phyloP scores from a whole-genome alignment of 2,797 vertebrate species.

The Alosa sapidissima region DNA sequence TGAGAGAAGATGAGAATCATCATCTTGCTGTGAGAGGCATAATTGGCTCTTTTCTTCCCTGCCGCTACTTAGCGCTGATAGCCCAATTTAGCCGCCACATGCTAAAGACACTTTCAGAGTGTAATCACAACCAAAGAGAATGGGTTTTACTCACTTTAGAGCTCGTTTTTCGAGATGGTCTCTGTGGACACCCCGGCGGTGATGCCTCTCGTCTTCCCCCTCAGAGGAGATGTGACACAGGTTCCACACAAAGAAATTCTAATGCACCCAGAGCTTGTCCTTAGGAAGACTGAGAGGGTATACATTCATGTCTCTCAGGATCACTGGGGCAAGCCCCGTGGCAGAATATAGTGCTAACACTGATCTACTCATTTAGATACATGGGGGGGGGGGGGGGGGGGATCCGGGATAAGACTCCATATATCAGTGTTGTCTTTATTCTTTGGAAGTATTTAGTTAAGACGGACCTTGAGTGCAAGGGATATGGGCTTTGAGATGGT shows the following conservation, averaged over 20 bases:
- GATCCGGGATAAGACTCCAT: conserved; percentile 47
- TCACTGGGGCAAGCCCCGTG: neutral
- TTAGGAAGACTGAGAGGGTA: conserved; percentile 43
- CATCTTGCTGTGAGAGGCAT: conserved; percentile 62
- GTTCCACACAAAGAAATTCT: conserved; percentile 12
- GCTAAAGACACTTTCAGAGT: conserved; percentile 62
- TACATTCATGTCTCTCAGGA: conserved; percentile 32
- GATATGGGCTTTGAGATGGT: conserved; percentile 54
- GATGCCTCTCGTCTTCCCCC: conserved; percentile 43
- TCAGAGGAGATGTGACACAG: neutral
- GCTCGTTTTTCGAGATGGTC: conserved; percentile 52
- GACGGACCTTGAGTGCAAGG: conserved; percentile 36
- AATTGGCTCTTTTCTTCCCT: conserved; percentile 61
- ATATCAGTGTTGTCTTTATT: conserved; percentile 32
- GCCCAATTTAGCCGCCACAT: conserved; percentile 62
- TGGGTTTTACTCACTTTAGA: conserved; percentile 59
- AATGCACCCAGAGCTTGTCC: conserved; percentile 41
- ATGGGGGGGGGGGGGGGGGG: neutral
- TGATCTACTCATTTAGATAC: neutral
- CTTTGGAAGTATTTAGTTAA: conserved; percentile 48
- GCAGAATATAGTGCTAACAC: neutral
- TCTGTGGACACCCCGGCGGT: conserved; percentile 41
- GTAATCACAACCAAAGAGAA: conserved; percentile 62
- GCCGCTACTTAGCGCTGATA: conserved; percentile 60
- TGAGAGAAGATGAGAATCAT: conserved; percentile 59